Base-by-base conservation (phyloP, 2,113 vertebrate species). In the Pluvianellus socialis region DNA sequence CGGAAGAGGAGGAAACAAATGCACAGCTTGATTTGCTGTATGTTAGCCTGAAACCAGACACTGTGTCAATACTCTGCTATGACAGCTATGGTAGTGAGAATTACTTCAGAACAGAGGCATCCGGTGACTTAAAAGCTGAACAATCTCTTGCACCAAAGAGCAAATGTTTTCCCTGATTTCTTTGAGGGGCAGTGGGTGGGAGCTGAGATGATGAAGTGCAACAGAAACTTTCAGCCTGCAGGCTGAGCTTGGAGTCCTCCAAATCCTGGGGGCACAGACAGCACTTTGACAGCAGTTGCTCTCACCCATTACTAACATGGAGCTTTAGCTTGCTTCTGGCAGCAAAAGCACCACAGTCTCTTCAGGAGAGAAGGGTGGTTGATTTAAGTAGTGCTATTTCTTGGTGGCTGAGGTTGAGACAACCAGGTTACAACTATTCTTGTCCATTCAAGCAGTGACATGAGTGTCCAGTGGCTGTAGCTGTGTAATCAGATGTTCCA, bases 21-120 rank as follows among this genome's bases (percentile, higher is more conserved):
- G 27, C 71, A 40, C 58, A 82, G 70, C 21, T 79, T 92, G 77
- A 47, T 20, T 76, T 90, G 61, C 35, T 84, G 33, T 38, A 11
- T 38, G 17, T 79, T 96, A 92, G 92, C 90, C 67, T 83, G 93
- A 94, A 94, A 95, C 71, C 84, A 96, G 63, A 75, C 79, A 65
- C 77, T 33, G 21, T 93, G 81, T 95, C 85, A 95, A 53, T 93
- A 80, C 18, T 80, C 55, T 63, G 79, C 88, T 94, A 62, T 86
- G 85, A 72, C 67, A 90, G 72, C 63, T 90, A 86, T 83, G 71
- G 45, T 47, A 71, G 50, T 24, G 26, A 86, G 56, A 88, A 90
- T 92, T 96, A 76, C 63, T 83, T 95, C 88, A 93, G 67, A 90
- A 90, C 50, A 70, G 67, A 86, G 52, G 72, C 63, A 92, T 96